Evolutionary conservation across 2,797 vertebrate species (phyloP), one percentile per base, ranked within the genome.

Genomic region (Allenopithecus nigroviridis): DNA sequence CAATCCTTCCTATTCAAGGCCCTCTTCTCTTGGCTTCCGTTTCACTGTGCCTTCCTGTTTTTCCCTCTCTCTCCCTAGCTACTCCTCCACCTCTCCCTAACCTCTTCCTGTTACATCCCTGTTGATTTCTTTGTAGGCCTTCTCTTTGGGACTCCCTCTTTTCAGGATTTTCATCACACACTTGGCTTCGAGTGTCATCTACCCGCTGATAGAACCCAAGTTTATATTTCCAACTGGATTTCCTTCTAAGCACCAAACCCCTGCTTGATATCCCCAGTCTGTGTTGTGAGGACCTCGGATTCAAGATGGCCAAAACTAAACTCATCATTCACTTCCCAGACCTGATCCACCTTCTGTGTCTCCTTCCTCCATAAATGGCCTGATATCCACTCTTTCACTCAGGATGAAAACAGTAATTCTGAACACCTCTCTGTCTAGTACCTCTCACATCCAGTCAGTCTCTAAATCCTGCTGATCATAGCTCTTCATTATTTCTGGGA

Each of bases 81-180:
- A 2, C 33, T 43, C 2, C 24, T 24, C 61, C 6, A 3, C 26
- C 6, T 55, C 36, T 10, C 26, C 41, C 30, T 33, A 39, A 0
- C 13, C 12, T 43, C 21, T 43, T 64, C 36, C 46, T 2, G 8
- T 48, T n/a, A 26, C 7, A 41, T 68, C 57, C 26, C 3, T 1
- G 1, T 26, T n/a, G 68, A 2, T 41, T 55, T 61, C 8, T 30
- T 89, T 74, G 50, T 46, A 13, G 48, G 21, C 33, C 64, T n/a
- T 78, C 26, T 24, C 19, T 50, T 28, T 28, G 46, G 17, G 30
- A 72, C 21, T 28, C n/a, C 6, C 0, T 90, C 12, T 74, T 30
- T 46, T 19, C 41, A 59, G 41, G 16, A 6, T 68, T 89, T 48
- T 61, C 6, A 11, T 28, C 83, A 16, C 48, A 41, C 33, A 11